Evolutionary conservation across 2,797 vertebrate genomes (phyloP), one percentile per base, ranked within the genome.

Genomic region (Acomys russatus): DNA sequence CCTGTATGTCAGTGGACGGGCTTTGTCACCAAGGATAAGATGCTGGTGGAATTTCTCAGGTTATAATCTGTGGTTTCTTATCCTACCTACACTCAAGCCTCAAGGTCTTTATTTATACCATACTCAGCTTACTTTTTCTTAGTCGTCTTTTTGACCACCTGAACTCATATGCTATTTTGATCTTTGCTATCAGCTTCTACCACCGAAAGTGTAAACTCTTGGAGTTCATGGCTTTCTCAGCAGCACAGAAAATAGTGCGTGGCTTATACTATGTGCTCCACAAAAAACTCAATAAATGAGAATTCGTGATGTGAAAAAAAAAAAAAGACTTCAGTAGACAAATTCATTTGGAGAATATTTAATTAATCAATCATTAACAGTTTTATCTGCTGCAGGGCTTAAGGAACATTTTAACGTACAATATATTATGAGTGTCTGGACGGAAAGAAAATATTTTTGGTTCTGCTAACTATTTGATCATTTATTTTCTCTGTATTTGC

Each of bases 301-400:
- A 3, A 64, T 22, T 78, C n/a, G 33, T 33, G 20, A 38, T 59
- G 78, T 87, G 18, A 85, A 61, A 64, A 59, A 94, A 77, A 85
- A 61, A 64, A 59, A 94, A 77, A 68, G 20, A 74, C 4, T 14
- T 88, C 35, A 77, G 71, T 30, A 49, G 76, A 63, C 18, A 94
- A 78, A 87, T 83, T 91, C 2, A 71, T 70, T 64, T 92, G 54
- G 76, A 77, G 82, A 96, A 76, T 93, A 7, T 17, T 74, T 23
- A 54, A 63, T 88, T 22, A 92, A 90, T 49, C 35, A 94, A 66
- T 61, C 38, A 49, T 77, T 64, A 88, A 44, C 10, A 56, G 22
- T 59, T 88, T 92, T 86, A 44, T 66, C 25, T 80, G 44, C 35
- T 35, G 23, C 3, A 86, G 56, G 56, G 51, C n/a, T 86, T 23